phyloP scores from a whole-genome alignment of 2,888 invertebrate species.

The Pterobdella sp. region DNA sequence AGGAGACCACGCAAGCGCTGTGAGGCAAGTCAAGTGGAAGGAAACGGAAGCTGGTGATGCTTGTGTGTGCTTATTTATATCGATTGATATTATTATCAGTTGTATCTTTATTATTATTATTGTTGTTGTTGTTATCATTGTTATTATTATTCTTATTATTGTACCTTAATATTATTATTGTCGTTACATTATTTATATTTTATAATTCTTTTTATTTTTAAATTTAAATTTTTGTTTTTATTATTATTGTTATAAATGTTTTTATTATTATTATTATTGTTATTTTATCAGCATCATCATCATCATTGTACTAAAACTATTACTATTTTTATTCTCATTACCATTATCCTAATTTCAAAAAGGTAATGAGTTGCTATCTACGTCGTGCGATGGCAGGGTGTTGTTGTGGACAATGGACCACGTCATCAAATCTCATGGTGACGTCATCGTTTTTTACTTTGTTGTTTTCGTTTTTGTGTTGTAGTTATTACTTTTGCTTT shows the following conservation, averaged over 20 bases:
- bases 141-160: neutral
- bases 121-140: neutral
- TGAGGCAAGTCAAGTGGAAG: conserved; percentile 8
- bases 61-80: too few species aligned
- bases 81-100: neutral
- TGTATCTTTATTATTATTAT: neutral
- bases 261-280: neutral
- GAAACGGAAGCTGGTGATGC: neutral
- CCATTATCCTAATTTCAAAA: too few species aligned
- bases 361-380: too few species aligned
- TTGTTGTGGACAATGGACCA: neutral
- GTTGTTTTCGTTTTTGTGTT: too few species aligned
- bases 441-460: too few species aligned
- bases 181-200: too few species aligned
- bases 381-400: neutral
- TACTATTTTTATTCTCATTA: too few species aligned
- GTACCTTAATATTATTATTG: too few species aligned
- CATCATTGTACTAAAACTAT: too few species aligned
- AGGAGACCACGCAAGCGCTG: too few species aligned
- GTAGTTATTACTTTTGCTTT: too few species aligned
- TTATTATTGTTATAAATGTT: neutral
- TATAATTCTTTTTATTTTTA: neutral
- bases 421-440: too few species aligned
- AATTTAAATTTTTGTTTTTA: neutral
- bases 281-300: neutral